These are phyloP conservation scores for Rutilus rutilus DNA, from an alignment of 2,113 vertebrate genomes.

Conservation along the genomic window DNA sequence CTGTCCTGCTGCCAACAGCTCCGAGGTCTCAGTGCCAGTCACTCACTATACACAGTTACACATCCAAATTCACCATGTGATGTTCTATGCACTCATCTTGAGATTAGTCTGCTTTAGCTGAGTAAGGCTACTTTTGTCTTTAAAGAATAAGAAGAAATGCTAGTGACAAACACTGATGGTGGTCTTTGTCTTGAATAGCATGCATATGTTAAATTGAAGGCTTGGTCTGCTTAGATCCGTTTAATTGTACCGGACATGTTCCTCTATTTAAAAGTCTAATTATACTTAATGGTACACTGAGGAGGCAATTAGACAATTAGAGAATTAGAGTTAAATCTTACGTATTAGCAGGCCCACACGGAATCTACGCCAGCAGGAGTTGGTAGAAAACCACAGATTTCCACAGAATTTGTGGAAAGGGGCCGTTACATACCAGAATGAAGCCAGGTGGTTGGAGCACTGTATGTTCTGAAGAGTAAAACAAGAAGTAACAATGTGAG, in stretches of 20 bases:
- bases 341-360: neutral
- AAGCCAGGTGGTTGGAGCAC: neutral
- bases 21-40: constrained; percentile 79
- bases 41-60: neutral
- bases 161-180: neutral
- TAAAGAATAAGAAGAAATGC: neutral
- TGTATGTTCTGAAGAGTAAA: neutral
- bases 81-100: neutral
- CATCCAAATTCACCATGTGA: neutral
- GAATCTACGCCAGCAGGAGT: neutral
- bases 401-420: neutral
- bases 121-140: neutral
- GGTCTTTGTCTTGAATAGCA: neutral
- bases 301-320: neutral
- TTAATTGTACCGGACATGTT: neutral
- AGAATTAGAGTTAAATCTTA: neutral
- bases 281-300: neutral
- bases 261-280: neutral
- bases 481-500: neutral
- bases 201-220: neutral
- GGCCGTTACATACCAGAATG: neutral
- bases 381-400: neutral
- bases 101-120: neutral
- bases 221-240: neutral
- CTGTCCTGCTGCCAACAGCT: constrained; percentile 94